Conservation (phyloP, 64 coral and sea anemone genomes). For the Porites australiensis region DNA sequence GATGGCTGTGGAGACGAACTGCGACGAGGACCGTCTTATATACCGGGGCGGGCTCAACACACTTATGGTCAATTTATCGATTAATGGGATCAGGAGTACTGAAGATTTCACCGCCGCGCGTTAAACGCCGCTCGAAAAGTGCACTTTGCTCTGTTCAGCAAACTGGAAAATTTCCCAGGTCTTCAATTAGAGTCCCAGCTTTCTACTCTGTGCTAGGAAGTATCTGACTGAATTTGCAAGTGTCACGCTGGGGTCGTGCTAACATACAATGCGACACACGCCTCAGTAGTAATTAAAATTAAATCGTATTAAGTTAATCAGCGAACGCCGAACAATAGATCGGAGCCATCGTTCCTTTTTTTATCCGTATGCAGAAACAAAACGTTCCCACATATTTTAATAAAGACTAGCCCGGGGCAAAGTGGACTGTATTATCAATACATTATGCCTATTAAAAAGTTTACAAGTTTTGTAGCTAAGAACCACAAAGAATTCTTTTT, state of each 20-base stretch:
- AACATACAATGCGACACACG: conserved; percentile 83
- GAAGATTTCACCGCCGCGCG: neutral
- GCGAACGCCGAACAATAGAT: conserved; percentile 67
- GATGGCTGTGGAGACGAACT: neutral
- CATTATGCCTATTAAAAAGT: conserved; percentile 3
- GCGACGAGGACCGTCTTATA: conserved; percentile 29
- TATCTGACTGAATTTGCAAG: conserved; percentile 88
- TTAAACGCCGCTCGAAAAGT: conserved; percentile 2
- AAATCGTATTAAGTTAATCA: conserved; percentile 95
- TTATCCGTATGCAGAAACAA: conserved; percentile 75
- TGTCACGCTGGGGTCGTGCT: conserved; percentile 56
- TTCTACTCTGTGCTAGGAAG: conserved; percentile 63
- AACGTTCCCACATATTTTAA: conserved; percentile 88
- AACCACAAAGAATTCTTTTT: neutral
- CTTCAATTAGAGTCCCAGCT: conserved; percentile 68
- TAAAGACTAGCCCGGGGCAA: conserved; percentile 63
- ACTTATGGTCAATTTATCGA: conserved; percentile 44
- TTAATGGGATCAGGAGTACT: neutral
- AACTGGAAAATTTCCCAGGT: conserved; percentile 59
- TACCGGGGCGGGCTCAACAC: neutral
- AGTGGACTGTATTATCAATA: conserved; percentile 32
- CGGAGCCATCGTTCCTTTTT: conserved; percentile 59
- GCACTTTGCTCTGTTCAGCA: neutral
- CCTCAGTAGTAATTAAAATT: conserved; percentile 93
- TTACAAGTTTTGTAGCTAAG: conserved; percentile 41